A percentile compares a stretch with the other conserved stretches of the same genome.
These are phyloP conservation scores for Teleiodes luculella DNA, from an alignment of 2,888 invertebrate genomes.

Conservation along the genomic window DNA sequence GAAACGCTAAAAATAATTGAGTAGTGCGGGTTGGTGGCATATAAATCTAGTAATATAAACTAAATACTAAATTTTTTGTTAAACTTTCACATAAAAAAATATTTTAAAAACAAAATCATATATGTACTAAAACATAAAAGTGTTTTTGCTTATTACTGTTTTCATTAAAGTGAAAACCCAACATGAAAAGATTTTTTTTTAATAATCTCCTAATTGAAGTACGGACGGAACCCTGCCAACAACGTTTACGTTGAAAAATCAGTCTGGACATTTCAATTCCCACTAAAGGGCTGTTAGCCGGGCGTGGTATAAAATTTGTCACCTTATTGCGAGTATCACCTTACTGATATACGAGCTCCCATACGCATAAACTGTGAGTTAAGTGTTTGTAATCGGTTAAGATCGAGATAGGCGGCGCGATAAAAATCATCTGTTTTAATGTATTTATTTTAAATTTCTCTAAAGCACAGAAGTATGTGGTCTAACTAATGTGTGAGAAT, in stretches of 20 bases:
- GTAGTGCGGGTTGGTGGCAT: no score
- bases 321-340: slow-evolving; percentile 31
- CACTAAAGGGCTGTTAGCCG: slow-evolving; percentile 35
- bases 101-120: not conserved
- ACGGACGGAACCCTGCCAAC: slow-evolving; percentile 16
- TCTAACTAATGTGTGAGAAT: no score
- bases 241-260: slow-evolving; percentile 23
- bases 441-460: not conserved
- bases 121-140: not conserved
- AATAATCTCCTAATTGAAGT: slow-evolving; percentile 34
- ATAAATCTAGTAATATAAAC: no score
- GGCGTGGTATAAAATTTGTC: slow-evolving; percentile 15
- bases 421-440: not conserved
- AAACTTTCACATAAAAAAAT: no score
- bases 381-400: slow-evolving; percentile 26
- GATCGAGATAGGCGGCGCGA: slow-evolving; percentile 22
- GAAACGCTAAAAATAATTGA: no score
- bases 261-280: slow-evolving; percentile 37
- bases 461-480: no score
- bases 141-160: no score
- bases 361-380: slow-evolving; percentile 31
- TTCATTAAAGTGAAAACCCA: no score
- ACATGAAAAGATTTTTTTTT: no score
- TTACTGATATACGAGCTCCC: slow-evolving; percentile 37
- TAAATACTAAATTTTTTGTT: no score